These are phyloP conservation scores for Thera britannica DNA, from an alignment of 2,888 invertebrate species.

Conservation along the genomic window DNA sequence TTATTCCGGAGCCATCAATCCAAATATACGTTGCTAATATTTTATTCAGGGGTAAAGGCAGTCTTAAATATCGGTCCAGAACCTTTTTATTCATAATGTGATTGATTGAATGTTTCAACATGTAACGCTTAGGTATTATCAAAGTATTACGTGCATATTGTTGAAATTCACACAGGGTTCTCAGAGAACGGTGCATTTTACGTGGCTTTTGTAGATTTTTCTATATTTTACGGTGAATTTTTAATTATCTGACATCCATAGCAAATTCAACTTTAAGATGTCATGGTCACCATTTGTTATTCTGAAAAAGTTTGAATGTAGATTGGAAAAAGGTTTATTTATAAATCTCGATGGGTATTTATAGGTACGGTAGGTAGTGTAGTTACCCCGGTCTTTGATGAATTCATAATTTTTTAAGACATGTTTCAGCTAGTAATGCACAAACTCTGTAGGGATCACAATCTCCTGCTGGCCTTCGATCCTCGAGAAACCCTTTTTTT, in stretches of 20 bases:
- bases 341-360: background rate
- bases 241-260: background rate
- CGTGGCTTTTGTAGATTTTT: slow-evolving; percentile 2
- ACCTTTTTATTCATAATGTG: slow-evolving; percentile 78
- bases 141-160: background rate
- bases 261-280: background rate
- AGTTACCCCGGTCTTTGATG: background rate
- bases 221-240: slow-evolving; percentile 9
- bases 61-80: slow-evolving; percentile 80
- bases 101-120: slow-evolving; percentile 72
- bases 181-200: slow-evolving; percentile 10
- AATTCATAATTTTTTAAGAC: slow-evolving; percentile 35
- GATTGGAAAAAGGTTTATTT: no score
- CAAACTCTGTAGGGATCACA: slow-evolving; percentile 92
- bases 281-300: background rate
- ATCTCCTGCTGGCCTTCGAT: slow-evolving; percentile 95
- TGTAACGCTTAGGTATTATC: slow-evolving; percentile 48
- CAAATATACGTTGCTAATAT: slow-evolving; percentile 89
- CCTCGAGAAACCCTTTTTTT: slow-evolving; percentile 96
- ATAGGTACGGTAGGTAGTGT: background rate
- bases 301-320: background rate
- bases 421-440: slow-evolving; percentile 76
- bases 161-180: slow-evolving; percentile 9
- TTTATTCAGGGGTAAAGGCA: slow-evolving; percentile 85
- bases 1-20: slow-evolving; percentile 92